Base-by-base conservation (phyloP, 2,888 invertebrate genomes). In the Lepas anatifera region DNA sequence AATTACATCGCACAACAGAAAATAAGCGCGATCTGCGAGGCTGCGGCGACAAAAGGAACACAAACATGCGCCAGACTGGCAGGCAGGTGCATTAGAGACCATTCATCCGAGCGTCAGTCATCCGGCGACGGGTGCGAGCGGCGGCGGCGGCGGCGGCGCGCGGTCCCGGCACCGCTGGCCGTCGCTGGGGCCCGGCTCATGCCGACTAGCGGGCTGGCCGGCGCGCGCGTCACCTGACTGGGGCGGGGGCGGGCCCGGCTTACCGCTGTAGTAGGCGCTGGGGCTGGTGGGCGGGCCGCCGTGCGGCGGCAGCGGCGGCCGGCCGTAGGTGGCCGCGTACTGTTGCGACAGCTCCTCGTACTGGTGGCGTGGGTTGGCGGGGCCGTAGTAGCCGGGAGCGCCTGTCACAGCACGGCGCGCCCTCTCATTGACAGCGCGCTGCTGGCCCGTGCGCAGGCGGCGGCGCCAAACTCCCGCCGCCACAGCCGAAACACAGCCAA, bases 151-250 rank as follows among this genome's bases (percentile, higher is more conserved):
- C 29, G 52, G 29, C 52, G 4, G 8, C 10, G 27, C 48, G 8
- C 4, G 25, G 48, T 7, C 4, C 25, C 25, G 41, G 6, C 48
- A 25, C 25, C 25, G 25, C n/a, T 16, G 29, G 27, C 52, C 52
- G 52, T 29, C 29, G 16, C 29, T 22, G 6, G 41, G 1, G 11
- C 16, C 41, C 41, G 41, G 11, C 16, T 41, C 41, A 41, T 16
- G 16, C 16, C 41, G 41, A 16, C 41, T 16, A 13, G 41, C 41
- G 95, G 95, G 13, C 95, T 95, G 82, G 95, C 95, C 64, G 95
- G 95, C 82, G 95, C 95, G 80, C 95, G 95, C 81, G 95, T 95
- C 79, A 95, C 95, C 80, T 95, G 93, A 89, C 93, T 70, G 69
- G 22, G 8, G 3, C 63, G 16, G 32, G 32, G 29, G 29, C n/a